phyloP scores from a whole-genome alignment of 2,888 invertebrate species.

The Sipha maydis region DNA sequence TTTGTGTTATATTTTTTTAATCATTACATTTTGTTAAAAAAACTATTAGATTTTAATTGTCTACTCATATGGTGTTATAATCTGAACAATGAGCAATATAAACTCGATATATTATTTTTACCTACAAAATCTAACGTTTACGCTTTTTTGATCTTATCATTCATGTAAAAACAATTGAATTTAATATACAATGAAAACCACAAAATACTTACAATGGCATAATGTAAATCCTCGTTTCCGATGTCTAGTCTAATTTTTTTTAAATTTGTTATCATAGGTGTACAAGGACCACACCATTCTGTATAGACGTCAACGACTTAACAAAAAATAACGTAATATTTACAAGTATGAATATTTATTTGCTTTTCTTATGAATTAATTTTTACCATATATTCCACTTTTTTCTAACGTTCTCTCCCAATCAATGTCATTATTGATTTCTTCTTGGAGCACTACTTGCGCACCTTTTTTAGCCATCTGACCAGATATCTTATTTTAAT shows the following conservation, averaged over 20 bases:
- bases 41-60: no score
- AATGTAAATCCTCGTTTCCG: constrained; percentile 82
- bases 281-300: constrained; percentile 91
- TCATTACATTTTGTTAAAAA: no score
- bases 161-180: no score
- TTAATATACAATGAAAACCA: neutral
- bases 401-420: constrained; percentile 81
- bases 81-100: neutral
- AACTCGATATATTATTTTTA: neutral
- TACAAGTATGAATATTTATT: neutral
- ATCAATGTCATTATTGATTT: constrained; percentile 85
- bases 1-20: no score
- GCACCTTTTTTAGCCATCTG: constrained; percentile 78
- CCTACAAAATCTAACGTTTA: neutral
- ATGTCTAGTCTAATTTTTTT: constrained; percentile 88
- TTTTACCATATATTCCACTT: constrained; percentile 80
- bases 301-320: constrained; percentile 88
- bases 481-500: constrained; percentile 17
- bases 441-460: constrained; percentile 81
- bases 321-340: constrained; percentile 58
- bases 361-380: neutral
- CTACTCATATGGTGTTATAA: no score
- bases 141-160: no score
- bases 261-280: constrained; percentile 84
- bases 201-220: constrained; percentile 76